Conservation (phyloP, 2,797 vertebrate species). For the Oreochromis mossambicus region DNA sequence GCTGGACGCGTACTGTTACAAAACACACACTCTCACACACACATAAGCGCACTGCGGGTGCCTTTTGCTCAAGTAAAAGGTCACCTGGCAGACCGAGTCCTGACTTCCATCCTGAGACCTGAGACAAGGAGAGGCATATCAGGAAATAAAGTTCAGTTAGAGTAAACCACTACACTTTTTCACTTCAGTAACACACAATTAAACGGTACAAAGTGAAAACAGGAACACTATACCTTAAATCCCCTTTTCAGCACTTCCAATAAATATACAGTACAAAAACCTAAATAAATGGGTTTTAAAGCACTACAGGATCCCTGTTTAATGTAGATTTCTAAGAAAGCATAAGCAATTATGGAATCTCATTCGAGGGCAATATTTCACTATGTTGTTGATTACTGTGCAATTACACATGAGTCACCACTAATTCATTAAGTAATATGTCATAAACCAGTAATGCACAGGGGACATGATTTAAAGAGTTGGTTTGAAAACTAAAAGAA, state of each 20-base stretch:
- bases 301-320: background rate
- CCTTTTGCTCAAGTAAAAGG: conserved; percentile 52
- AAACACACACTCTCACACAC: conserved; percentile 50
- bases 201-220: background rate
- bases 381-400: background rate
- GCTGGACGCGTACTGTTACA: conserved; percentile 56
- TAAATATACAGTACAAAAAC: background rate
- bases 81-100: conserved; percentile 31
- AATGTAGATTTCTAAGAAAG: background rate
- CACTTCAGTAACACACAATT: background rate
- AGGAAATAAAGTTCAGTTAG: background rate
- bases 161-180: background rate
- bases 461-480: background rate
- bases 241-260: background rate
- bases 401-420: background rate
- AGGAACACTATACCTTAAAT: background rate
- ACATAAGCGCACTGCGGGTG: conserved; percentile 22
- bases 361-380: background rate
- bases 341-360: background rate
- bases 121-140: background rate
- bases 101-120: conserved; percentile 15
- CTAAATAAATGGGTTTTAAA: background rate
- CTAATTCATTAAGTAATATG: background rate
- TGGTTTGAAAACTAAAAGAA: background rate
- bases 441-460: background rate